Base-by-base conservation (phyloP, 2,888 invertebrate genomes). In the Sinodicranocentrus sp. region DNA sequence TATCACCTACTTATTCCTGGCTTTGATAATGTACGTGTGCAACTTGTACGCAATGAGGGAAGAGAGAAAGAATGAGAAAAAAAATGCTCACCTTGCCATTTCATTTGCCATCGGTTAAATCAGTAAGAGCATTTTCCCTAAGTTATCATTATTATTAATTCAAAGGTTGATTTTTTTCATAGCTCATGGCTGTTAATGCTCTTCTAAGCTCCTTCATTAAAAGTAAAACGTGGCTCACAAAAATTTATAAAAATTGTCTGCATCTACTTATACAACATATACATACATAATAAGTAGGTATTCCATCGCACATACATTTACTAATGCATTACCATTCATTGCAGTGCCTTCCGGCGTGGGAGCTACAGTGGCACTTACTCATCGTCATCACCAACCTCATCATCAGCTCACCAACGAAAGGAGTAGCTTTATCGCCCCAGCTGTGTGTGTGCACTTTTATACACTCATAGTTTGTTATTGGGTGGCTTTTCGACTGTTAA, bases 1-100 rank as follows among this genome's bases (percentile, higher is more conserved):
- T 78, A 80, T 84, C 85, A 85, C 85, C 85, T 72, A 85, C 84
- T 85, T 84, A 15, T 61, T 26, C n/a, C 8, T 6, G 33, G 61
- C 61, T 28, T 17, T 17, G 25, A 1, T 48, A 33, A 33, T 26
- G 10, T 71, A 19, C 21, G 19, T 17, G 17, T 61, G 26, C 28
- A 48, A 44, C 19, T 57, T 65, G 39, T 5, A 19, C n/a, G n/a
- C n/a, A n/a, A n/a, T n/a, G 48, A n/a, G n/a, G 15, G 48, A 10
- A 48, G 3, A n/a, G n/a, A n/a, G n/a, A n/a, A n/a, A n/a, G n/a
- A n/a, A n/a, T n/a, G n/a, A n/a, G n/a, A n/a, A 61, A 28, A 25
- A 77, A 57, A 39, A 44, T 43, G 67, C 57, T 77, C 52, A 43
- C 44, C 54, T 76, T 76, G 54, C 76, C 52, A 76, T 76, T 68